These are phyloP conservation scores for Lipotes vexillifer DNA, from an alignment of 2,113 vertebrate species.

Conservation along the genomic window DNA sequence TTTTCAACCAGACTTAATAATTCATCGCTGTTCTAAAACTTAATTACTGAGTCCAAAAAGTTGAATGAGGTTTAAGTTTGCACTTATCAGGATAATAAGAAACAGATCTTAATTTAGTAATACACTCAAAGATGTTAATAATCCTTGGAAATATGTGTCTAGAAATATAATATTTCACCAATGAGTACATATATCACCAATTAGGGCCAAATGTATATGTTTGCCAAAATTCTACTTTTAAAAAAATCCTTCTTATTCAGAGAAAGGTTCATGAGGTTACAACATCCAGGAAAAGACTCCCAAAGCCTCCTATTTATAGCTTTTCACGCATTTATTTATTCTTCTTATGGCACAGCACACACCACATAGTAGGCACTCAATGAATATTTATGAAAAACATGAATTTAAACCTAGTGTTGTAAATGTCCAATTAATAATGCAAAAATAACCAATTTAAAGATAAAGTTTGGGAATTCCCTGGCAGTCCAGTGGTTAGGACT, in stretches of 20 bases:
- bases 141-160: not conserved
- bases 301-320: not conserved
- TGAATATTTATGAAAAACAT: not conserved
- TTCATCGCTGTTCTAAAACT: slow-evolving; percentile 36
- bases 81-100: slow-evolving; percentile 11
- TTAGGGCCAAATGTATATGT: not conserved
- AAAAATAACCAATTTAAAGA: not conserved
- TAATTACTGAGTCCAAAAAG: slow-evolving; percentile 32
- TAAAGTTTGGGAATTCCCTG: not conserved
- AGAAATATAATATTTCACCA: not conserved
- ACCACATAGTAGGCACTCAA: not conserved
- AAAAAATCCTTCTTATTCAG: slow-evolving; percentile 30
- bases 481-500: no score
- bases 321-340: not conserved
- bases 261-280: not conserved
- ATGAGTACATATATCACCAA: not conserved
- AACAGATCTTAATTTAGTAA: not conserved
- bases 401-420: not conserved
- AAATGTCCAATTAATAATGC: not conserved
- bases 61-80: not conserved
- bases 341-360: not conserved
- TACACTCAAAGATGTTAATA: not conserved
- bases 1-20: slow-evolving; percentile 22
- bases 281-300: not conserved
- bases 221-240: not conserved